Base-by-base conservation (phyloP, 2,888 invertebrate genomes). In the Boloria euphrosyne region DNA sequence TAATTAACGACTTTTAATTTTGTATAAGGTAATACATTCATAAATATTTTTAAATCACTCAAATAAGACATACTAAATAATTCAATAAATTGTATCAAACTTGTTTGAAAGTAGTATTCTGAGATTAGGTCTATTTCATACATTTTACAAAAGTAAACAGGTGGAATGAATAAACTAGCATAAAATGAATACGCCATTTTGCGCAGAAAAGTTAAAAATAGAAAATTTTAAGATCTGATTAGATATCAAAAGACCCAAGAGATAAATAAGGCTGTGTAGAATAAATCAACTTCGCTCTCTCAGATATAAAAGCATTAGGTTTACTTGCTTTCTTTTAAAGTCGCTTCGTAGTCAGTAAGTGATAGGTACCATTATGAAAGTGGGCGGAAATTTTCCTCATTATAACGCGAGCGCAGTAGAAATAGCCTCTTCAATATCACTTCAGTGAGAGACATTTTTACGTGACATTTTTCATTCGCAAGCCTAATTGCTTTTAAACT, bases 381-480 rank as follows among this genome's bases (percentile, higher is more conserved):
- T 54, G 63, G 54, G 58, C 43, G 59, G 52, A 59, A 59, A 49
- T 58, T 58, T 58, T 54, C 58, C 67, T 67, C 63, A 67, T 67
- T 67, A 59, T 54, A 67, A 55, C 54, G 27, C 53, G 59, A 54
- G 43, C 58, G 50, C 59, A 60, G 49, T 50, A 59, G 54, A 60
- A 63, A 67, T 67, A 59, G 67, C 67, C 63, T 63, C 54, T 63
- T 67, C 44, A 67, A 54, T 67, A 59, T 18, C 59, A 55, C 52
- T 62, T 54, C 53, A 67, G 44, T 63, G 66, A 43, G 54, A 57
- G 57, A 57, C 49, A 18, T 59, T 64, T n/a, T 64, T 57, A 64
- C 43, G 44, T 62, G 67, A 67, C 55, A 67, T 54, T 67, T 67
- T 54, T 60, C 53, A 63, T 67, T 50, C 43, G 55, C 16, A 53